phyloP scores from a whole-genome alignment of 2,113 vertebrate species.

The Vimba vimba region DNA sequence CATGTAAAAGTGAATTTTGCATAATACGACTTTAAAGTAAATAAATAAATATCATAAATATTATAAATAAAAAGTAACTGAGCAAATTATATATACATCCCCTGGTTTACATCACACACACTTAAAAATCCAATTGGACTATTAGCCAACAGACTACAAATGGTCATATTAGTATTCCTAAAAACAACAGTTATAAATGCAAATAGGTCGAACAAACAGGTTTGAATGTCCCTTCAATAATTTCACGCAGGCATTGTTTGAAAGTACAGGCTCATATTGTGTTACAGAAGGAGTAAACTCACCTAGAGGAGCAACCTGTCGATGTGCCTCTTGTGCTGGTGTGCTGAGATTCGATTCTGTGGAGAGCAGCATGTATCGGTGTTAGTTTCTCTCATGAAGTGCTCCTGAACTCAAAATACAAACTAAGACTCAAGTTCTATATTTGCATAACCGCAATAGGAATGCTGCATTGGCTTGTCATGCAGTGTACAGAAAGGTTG shows the following conservation, averaged over 20 bases:
- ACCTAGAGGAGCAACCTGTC: slow-evolving; percentile 15
- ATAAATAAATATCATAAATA: too few species aligned
- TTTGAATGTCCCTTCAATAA: background rate
- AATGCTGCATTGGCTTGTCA: background rate
- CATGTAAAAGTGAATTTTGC: too few species aligned
- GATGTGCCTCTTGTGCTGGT: background rate
- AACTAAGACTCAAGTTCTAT: background rate
- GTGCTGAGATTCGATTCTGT: slow-evolving; percentile 45
- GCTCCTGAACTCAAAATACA: background rate
- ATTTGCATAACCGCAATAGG: slow-evolving; percentile 28
- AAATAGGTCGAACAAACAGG: background rate
- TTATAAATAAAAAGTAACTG: too few species aligned
- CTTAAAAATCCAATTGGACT: background rate
- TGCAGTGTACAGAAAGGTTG: slow-evolving; percentile 20
- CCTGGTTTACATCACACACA: background rate
- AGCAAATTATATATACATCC: background rate
- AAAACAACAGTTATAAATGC: background rate
- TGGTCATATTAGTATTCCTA: too few species aligned
- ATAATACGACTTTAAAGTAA: too few species aligned
- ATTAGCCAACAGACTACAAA: too few species aligned
- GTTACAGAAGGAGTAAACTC: slow-evolving; percentile 24
- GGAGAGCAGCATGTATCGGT: slow-evolving; percentile 39
- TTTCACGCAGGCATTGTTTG: background rate
- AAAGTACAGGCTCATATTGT: background rate
- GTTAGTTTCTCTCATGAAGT: slow-evolving; percentile 26